Evolutionary conservation across 2,888 invertebrate species (phyloP).

Genomic region (Beris morrisii): DNA sequence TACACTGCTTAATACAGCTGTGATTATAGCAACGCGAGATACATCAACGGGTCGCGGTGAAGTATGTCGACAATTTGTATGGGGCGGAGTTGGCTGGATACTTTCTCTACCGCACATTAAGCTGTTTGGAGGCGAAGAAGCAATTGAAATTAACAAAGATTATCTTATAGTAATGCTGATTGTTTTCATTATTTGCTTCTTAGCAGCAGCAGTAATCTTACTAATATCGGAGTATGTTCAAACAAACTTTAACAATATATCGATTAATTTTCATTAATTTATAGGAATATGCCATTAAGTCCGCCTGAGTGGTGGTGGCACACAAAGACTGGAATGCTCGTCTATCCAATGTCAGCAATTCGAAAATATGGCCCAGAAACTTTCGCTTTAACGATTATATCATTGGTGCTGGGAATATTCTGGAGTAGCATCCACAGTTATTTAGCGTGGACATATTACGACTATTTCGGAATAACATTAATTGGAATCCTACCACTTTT

Average conservation of each 20-base stretch:
- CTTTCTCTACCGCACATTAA: constrained; percentile 65
- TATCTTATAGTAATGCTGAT: constrained; percentile 8
- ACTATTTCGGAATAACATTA: constrained; percentile 45
- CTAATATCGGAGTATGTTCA: constrained; percentile 56
- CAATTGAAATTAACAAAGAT: constrained; percentile 44
- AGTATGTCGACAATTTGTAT: constrained; percentile 75
- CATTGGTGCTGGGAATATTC: constrained; percentile 72
- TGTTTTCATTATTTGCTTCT: constrained; percentile 55
- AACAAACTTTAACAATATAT: neutral
- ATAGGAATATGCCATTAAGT: constrained; percentile 72
- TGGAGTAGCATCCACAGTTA: constrained; percentile 82
- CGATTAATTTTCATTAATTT: neutral
- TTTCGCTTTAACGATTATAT: constrained; percentile 67
- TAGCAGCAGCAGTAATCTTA: constrained; percentile 64
- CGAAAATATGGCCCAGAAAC: constrained; percentile 76
- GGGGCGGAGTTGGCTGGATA: constrained; percentile 73
- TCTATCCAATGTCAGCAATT: constrained; percentile 78
- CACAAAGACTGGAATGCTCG: constrained; percentile 73
- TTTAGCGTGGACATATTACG: constrained; percentile 65
- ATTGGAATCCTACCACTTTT: constrained; percentile 47
- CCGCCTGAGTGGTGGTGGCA: constrained; percentile 90
- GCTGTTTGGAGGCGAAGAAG: constrained; percentile 50
- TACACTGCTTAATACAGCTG: constrained; percentile 71
- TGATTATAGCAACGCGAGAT: constrained; percentile 80
- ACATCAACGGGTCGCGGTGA: constrained; percentile 78